A percentile compares a stretch with the other conserved stretches of the same genome.
These are phyloP conservation scores for Orthosia gracilis DNA, from an alignment of 2,888 invertebrate genomes.

Conservation along the genomic window DNA sequence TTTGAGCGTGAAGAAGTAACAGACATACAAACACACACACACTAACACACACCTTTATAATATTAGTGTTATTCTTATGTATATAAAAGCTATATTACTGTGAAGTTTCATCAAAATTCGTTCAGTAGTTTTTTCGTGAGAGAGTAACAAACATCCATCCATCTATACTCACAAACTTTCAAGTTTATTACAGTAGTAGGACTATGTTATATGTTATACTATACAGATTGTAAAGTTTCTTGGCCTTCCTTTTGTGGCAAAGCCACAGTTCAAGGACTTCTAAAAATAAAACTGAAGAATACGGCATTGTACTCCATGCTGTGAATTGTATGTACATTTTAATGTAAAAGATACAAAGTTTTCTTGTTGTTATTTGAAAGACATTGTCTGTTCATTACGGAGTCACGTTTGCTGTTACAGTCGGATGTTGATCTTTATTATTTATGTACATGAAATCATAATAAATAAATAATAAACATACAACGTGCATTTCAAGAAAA, in stretches of 20 bases:
- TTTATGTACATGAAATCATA: not conserved
- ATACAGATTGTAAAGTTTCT: constrained; percentile 11
- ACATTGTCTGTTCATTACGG: constrained; percentile 19
- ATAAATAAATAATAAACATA: not conserved
- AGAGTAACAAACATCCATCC: no score
- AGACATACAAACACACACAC: no score
- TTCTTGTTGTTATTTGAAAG: constrained; percentile 9
- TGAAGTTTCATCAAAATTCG: no score
- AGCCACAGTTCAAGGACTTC: constrained; percentile 58
- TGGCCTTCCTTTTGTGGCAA: constrained; percentile 14
- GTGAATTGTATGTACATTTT: constrained; percentile 5
- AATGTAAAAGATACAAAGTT: constrained; percentile 20
- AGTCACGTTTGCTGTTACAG: constrained; percentile 6
- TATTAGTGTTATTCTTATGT: no score
- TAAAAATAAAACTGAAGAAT: constrained; percentile 62
- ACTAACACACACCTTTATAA: no score
- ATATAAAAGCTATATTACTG: no score
- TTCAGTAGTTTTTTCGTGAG: no score
- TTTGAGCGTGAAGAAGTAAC: no score
- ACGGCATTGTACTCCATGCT: constrained; percentile 42
- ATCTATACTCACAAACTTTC: no score
- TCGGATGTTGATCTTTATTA: not conserved
- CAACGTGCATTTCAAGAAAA: not conserved
- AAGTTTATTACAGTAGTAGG: no score
- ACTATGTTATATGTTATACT: no score